Evolutionary conservation across 2,888 invertebrate species (phyloP).

Genomic region (Xiphydria camelus): DNA sequence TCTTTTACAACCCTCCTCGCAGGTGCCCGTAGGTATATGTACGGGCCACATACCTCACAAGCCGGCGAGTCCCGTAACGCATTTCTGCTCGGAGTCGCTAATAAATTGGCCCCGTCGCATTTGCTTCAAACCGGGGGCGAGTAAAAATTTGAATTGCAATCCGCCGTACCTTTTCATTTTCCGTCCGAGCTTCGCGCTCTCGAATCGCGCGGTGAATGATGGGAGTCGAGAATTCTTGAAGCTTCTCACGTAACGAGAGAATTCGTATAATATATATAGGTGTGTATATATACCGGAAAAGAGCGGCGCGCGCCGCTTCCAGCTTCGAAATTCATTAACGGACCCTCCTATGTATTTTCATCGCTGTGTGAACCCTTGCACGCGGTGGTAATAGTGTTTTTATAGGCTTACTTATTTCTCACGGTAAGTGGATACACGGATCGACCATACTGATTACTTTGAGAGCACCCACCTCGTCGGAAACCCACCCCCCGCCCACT

Average conservation of each 20-base stretch:
- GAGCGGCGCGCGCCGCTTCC: constrained; percentile 14
- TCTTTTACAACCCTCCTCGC: too few species aligned
- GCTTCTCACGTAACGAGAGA: constrained; percentile 47
- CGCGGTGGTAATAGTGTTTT: constrained; percentile 38
- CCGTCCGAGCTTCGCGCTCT: too few species aligned
- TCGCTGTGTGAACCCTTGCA: constrained; percentile 30
- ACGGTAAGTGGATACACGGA: constrained; percentile 26
- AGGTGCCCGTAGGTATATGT: too few species aligned
- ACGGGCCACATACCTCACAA: neutral
- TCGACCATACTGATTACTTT: constrained; percentile 36
- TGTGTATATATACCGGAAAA: constrained; percentile 9
- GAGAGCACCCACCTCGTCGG: too few species aligned
- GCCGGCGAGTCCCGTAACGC: neutral
- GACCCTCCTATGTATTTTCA: constrained; percentile 14
- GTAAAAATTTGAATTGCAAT: constrained; percentile 38
- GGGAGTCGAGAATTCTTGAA: constrained; percentile 41
- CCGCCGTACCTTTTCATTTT: too few species aligned
- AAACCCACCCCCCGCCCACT: too few species aligned
- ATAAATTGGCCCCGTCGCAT: constrained; percentile 32
- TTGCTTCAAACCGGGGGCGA: constrained; percentile 2
- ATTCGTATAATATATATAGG: constrained; percentile 4
- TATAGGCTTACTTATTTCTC: constrained; percentile 36
- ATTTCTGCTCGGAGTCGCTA: constrained; percentile 30
- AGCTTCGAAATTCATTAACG: constrained; percentile 45
- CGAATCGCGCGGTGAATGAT: constrained; percentile 43